Conservation (phyloP, 2,113 vertebrate species). For the Aplodontia rufa region DNA sequence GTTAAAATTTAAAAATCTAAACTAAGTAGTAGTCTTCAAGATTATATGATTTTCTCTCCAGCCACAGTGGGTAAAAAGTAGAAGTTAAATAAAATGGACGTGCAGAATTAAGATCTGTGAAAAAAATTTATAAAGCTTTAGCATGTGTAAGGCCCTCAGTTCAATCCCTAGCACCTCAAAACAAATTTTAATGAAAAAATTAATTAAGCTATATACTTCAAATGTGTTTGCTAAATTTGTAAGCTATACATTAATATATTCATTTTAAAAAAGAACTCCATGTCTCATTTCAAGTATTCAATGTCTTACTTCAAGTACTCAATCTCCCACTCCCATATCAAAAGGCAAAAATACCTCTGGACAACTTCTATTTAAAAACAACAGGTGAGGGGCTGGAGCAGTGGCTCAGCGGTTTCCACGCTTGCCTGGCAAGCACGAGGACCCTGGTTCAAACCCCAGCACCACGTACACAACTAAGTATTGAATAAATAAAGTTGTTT, state of each 20-base stretch:
- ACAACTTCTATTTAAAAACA: slow-evolving; percentile 54
- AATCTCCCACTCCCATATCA: slow-evolving; percentile 30
- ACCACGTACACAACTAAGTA: too few species aligned
- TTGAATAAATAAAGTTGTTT: too few species aligned
- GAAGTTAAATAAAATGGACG: slow-evolving; percentile 43
- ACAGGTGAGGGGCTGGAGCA: too few species aligned
- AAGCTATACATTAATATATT: slow-evolving; percentile 31
- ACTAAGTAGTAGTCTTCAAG: not conserved
- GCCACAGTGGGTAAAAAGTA: not conserved
- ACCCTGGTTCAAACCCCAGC: too few species aligned
- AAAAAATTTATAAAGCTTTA: slow-evolving; percentile 28
- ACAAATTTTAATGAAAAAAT: not conserved
- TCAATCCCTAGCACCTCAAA: not conserved
- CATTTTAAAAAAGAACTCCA: not conserved
- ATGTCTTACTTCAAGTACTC: too few species aligned
- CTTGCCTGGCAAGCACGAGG: too few species aligned
- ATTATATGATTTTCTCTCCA: not conserved
- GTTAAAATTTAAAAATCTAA: slow-evolving; percentile 11
- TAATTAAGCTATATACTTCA: not conserved
- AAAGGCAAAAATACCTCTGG: slow-evolving; percentile 42
- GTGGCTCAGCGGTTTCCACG: too few species aligned
- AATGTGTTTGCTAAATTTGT: slow-evolving; percentile 28
- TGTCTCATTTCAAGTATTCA: slow-evolving; percentile 53
- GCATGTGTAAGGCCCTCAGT: not conserved
- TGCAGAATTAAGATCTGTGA: not conserved